Base-by-base conservation (phyloP, 1,140 invertebrate genomes). In the Drosophila melanogaster region DNA sequence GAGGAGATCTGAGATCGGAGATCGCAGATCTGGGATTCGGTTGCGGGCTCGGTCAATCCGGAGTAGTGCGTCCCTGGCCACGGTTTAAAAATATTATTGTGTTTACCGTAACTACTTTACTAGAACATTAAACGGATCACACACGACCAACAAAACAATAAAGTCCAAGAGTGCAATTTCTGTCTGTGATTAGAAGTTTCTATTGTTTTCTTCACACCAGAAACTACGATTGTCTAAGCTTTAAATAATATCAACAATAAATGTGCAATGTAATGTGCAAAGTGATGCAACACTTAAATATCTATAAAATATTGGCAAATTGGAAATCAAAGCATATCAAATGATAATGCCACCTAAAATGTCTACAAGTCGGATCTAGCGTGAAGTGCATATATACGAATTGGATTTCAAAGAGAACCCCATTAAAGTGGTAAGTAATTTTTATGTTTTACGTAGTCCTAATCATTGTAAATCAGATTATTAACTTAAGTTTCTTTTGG, bases 111-210 rank as follows among this genome's bases (percentile, higher is more conserved):
- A 41, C 60, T 66, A 79, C 59, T 70, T 51, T 35, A 14, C n/a
- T 35, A 35, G 49, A 51, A 35, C 49, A 51, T 35, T 35, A 51
- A 50, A 15, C 46, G 46, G 3, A 30, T 33, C 49, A 57, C 58
- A 57, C 35, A 40, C 46, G 53, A 44, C 51, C 38, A 24, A 55
- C 50, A 26, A 51, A 62, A 75, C 61, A 64, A 58, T 35, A 64
- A 44, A 83, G 83, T 83, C 75, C 81, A 79, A 86, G 75, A 87
- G 83, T 86, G 79, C 84, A 89, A 89, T 87, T 84, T 77, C 84
- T 83, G 76, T 50, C 46, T 66, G 65, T 83, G 84, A 83, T 83
- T 89, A 83, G 51, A 58, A 71, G 67, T 56, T 58, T 79, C 84
- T 87, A 87, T 86, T 86, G 83, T 86, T 83, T 81, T 77, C 49